A percentile compares a stretch with the other conserved stretches of the same genome.
phyloP scores from a whole-genome alignment of 2,113 vertebrate genomes.

The Laterallus jamaicensis region DNA sequence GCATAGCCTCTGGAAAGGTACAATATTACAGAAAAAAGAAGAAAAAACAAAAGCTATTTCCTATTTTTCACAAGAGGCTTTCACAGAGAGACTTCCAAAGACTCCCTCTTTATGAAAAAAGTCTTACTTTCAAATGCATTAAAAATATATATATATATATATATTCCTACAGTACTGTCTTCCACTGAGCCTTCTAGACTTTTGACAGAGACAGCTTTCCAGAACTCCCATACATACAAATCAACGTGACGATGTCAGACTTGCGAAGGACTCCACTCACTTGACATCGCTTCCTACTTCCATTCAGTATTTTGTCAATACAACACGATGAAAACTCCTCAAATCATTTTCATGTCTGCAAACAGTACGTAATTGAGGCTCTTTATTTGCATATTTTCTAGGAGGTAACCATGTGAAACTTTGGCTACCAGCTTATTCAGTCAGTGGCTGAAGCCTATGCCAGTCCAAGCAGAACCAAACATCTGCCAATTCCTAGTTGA shows the following conservation, averaged over 20 bases:
- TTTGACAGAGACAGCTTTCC: not conserved
- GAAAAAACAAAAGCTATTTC: not conserved
- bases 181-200: not conserved
- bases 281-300: not conserved
- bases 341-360: not conserved
- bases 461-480: not conserved
- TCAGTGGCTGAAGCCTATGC: not conserved
- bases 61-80: not conserved
- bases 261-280: not conserved
- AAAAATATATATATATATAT: not conserved
- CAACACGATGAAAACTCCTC: not conserved
- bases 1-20: not conserved
- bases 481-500: not conserved
- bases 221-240: not conserved
- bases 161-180: fast-evolving
- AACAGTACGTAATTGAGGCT: fast-evolving
- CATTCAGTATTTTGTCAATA: not conserved
- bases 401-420: not conserved
- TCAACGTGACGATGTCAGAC: fast-evolving
- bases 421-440: not conserved
- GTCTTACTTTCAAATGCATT: not conserved
- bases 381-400: not conserved
- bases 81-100: not conserved
- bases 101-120: not conserved
- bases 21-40: not conserved